phyloP scores from a whole-genome alignment of 2,797 vertebrate species.

The Urosaurus nigricauda region DNA sequence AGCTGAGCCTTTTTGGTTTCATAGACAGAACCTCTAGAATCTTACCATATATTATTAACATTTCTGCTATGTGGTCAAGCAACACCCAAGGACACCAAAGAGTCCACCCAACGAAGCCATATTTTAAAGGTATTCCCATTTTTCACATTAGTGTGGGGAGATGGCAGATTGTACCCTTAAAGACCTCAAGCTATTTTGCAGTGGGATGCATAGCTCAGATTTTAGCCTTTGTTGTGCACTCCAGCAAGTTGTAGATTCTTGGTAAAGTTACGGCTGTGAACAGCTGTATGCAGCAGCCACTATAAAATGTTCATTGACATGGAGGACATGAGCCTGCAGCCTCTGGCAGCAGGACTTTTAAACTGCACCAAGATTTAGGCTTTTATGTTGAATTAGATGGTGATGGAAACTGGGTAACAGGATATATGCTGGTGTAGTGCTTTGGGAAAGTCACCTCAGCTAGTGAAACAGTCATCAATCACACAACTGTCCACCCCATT shows the following conservation, averaged over 20 bases:
- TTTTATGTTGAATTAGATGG: conserved; percentile 6
- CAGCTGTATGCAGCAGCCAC: not conserved
- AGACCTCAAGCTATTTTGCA: not conserved
- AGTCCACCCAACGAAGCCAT: not conserved
- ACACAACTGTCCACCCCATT: conserved; percentile 4
- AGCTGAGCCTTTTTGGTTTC: not conserved
- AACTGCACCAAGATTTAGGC: not conserved
- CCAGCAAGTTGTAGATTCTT: not conserved
- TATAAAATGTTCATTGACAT: not conserved
- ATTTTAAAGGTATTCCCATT: not conserved
- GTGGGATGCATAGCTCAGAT: not conserved
- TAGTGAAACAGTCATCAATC: conserved; percentile 5
- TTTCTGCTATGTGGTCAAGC: not conserved
- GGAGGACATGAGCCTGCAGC: not conserved
- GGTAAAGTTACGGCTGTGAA: not conserved
- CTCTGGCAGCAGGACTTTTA: not conserved
- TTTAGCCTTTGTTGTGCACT: not conserved
- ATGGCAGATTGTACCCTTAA: not conserved
- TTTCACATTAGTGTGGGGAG: not conserved
- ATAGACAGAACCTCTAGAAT: not conserved
- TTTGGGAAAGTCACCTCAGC: conserved; percentile 19
- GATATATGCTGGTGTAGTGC: conserved; percentile 20
- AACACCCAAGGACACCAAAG: not conserved
- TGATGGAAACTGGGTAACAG: not conserved
- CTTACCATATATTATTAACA: not conserved